Percentiles rank a stretch among this genome's conserved stretches.
Evolutionary conservation across 2,113 vertebrate species (phyloP).

Genomic region (Hassar affinis): DNA sequence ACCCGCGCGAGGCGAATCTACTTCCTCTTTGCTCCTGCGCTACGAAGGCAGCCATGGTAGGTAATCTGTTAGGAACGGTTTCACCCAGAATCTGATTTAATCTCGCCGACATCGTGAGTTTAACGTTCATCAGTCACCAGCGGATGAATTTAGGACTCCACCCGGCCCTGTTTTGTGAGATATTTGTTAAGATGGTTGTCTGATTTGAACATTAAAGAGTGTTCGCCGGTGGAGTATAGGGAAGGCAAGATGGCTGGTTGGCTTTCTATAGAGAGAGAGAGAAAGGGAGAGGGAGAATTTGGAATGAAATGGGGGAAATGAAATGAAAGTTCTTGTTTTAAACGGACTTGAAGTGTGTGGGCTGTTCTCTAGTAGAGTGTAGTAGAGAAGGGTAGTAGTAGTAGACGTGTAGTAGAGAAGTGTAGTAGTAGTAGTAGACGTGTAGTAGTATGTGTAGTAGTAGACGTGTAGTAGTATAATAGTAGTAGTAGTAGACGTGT

Average conservation of each 20-base stretch:
- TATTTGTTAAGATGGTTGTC: background rate
- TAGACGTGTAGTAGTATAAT: too few species aligned
- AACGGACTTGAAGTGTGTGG: too few species aligned
- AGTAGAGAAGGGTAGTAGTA: too few species aligned
- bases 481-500: too few species aligned
- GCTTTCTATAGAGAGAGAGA: background rate
- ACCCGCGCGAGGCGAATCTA: background rate
- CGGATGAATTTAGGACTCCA: background rate
- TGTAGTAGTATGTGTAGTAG: too few species aligned
- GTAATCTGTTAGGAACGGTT: conserved; percentile 3
- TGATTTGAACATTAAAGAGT: background rate
- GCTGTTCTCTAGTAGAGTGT: too few species aligned
- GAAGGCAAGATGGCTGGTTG: background rate
- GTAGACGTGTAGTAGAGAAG: too few species aligned
- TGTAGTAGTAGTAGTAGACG: too few species aligned
- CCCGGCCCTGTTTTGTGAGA: fast-evolving
- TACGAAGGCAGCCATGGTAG: conserved; percentile 46
- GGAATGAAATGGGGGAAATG: background rate
- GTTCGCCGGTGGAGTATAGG: background rate
- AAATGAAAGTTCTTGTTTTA: too few species aligned
- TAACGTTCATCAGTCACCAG: background rate
- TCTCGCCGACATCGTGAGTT: background rate
- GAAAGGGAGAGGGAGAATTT: background rate
- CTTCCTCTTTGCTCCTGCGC: conserved; percentile 49
- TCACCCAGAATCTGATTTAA: conserved; percentile 36